Evolutionary conservation across 2,113 vertebrate genomes (phyloP).

Genomic region (Crotalus viridis): DNA sequence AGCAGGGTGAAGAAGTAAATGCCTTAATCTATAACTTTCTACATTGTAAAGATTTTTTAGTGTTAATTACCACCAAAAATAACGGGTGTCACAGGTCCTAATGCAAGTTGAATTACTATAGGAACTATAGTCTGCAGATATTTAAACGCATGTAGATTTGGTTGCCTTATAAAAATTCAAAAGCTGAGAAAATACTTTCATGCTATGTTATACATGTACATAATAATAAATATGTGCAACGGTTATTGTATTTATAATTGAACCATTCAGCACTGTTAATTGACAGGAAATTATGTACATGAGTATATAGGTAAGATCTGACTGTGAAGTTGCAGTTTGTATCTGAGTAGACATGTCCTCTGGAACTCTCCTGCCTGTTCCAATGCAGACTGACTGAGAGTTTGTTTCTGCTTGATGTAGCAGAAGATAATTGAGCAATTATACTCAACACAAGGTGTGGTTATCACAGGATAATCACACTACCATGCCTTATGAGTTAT

Average conservation of each 20-base stretch:
- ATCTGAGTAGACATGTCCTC: slow-evolving; percentile 1
- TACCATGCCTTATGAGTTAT: neutral
- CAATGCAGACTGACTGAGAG: neutral
- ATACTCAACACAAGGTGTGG: slow-evolving; percentile 21
- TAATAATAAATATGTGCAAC: neutral
- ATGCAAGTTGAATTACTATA: slow-evolving; percentile 13
- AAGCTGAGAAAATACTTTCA: slow-evolving; percentile 2
- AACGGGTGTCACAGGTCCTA: slow-evolving; percentile 16
- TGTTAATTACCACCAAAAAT: slow-evolving; percentile 24
- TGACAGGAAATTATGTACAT: slow-evolving; percentile 21
- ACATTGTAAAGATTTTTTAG: slow-evolving; percentile 30
- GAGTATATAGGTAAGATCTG: neutral
- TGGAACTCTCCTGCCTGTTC: slow-evolving; percentile 33
- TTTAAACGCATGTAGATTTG: slow-evolving; percentile 17
- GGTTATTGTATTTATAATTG: neutral
- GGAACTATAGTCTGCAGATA: neutral
- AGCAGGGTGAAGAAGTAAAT: slow-evolving; percentile 32
- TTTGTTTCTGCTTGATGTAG: slow-evolving; percentile 32
- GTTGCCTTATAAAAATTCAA: slow-evolving; percentile 25
- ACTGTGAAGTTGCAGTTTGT: neutral
- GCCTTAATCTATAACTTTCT: slow-evolving; percentile 20
- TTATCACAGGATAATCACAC: slow-evolving; percentile 34
- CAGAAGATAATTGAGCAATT: slow-evolving; percentile 36
- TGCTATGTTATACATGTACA: neutral
- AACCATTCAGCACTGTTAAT: slow-evolving; percentile 13